Conservation (phyloP, 1,140 invertebrate species). For the Brachystomella parvula region DNA sequence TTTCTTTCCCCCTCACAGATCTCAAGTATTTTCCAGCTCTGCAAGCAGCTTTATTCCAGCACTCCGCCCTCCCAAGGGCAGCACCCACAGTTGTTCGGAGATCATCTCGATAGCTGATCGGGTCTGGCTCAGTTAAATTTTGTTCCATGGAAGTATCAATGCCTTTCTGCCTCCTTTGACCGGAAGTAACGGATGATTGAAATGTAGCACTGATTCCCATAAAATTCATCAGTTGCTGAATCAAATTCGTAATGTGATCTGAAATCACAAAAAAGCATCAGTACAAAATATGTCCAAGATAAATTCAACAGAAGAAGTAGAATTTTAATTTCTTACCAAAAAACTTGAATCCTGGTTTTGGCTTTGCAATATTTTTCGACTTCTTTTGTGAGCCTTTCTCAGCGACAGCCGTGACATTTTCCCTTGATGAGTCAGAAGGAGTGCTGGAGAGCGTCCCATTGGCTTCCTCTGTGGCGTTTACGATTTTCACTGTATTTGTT, state of each 20-base stretch:
- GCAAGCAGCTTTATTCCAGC: slow-evolving; percentile 30
- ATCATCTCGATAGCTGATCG: slow-evolving; percentile 21
- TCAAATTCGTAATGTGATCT: neutral
- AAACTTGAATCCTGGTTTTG: neutral
- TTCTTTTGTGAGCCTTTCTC: too few species aligned
- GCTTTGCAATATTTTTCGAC: neutral
- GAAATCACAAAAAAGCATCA: too few species aligned
- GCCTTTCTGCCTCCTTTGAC: slow-evolving; percentile 18
- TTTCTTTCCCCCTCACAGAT: slow-evolving; percentile 27
- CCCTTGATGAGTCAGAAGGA: too few species aligned
- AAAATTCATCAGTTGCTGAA: neutral
- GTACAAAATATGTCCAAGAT: too few species aligned
- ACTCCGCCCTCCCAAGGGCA: slow-evolving; percentile 27
- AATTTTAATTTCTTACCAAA: too few species aligned
- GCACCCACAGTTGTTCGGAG: slow-evolving; percentile 32
- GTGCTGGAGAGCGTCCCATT: too few species aligned
- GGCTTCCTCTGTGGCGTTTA: too few species aligned
- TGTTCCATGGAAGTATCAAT: slow-evolving; percentile 10
- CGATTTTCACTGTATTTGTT: too few species aligned
- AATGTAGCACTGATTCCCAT: neutral
- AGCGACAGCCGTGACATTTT: too few species aligned
- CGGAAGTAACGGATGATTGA: slow-evolving; percentile 6
- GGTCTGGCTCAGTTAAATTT: slow-evolving; percentile 9
- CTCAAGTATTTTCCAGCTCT: slow-evolving; percentile 28
- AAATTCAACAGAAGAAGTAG: too few species aligned